Evolutionary conservation across 2,797 vertebrate species (phyloP), one percentile per base, ranked within the genome.

Genomic region (Pagetopsis macropterus): DNA sequence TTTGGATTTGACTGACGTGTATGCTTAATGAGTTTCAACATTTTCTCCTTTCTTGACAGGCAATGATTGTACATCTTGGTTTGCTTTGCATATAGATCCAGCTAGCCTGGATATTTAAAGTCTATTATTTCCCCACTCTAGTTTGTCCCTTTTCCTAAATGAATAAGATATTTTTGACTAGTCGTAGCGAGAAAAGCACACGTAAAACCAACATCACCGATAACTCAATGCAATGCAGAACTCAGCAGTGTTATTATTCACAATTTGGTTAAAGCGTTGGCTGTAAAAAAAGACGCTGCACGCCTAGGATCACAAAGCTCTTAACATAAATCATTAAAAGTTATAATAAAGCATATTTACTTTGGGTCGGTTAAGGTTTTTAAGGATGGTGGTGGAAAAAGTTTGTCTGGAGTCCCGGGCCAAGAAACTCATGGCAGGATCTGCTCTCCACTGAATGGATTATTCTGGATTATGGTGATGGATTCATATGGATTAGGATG

Each of bases 21-120:
- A 78, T 76, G 50, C 46, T 59, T 69, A 80, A 80, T 81, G 63
- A 79, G 73, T 62, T 49, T 70, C 37, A 62, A 23, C 15, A 59
- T 72, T 2, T 37, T 37, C 7, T 37, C 33, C 33, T 37, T 37
- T 37, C 33, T 37, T 37, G 33, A 37, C 33, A 7, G 33, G 6
- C 64, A 76, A 73, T 66, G 72, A 70, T 70, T 45, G 41, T 23
- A 70, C 45, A 70, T 66, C 52, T 78, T 81, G 6, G 33, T 37
- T 60, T 61, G 12, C 17, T 49, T 55, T 82, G 31, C 71, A 37
- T 57, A 67, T 70, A 71, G 56, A 60, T 72, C 33, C 31, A 12
- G 31, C 61, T 15, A 17, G 46, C 41, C 10, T 58, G 48, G 66
- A 52, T 68, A n/a, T 67, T 48, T n/a, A 61, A 14, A 71, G 33